Percentiles rank a stretch among this genome's conserved stretches.
Conservation (phyloP, 2,888 invertebrate genomes). For the Synergus gifuensis region DNA sequence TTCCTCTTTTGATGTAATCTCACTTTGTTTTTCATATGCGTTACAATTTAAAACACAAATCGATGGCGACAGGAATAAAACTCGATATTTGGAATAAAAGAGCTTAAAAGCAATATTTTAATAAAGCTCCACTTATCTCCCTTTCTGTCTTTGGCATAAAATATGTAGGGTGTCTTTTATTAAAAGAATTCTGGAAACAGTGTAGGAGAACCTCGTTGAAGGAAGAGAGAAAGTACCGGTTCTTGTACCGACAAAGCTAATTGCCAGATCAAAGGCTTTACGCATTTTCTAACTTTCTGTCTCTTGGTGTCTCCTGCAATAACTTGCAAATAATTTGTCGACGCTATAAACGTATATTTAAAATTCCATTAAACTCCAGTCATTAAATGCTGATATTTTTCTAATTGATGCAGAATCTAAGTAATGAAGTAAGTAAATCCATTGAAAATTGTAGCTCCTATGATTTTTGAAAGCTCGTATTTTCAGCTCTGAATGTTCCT, state of each 20-base stretch:
- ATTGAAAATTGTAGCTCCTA: background rate
- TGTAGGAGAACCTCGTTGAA: background rate
- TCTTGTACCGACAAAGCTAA: slow-evolving; percentile 52
- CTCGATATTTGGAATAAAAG: background rate
- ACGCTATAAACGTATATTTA: background rate
- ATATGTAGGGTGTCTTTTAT: background rate
- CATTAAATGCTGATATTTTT: background rate
- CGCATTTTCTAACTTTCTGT: slow-evolving; percentile 45
- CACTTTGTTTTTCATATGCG: too few relatives aligned
- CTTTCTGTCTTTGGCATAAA: background rate
- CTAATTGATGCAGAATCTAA: background rate
- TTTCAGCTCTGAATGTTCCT: background rate
- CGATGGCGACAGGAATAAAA: background rate
- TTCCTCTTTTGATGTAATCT: too few relatives aligned
- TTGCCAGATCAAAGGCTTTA: slow-evolving; percentile 58
- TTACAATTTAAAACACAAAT: background rate
- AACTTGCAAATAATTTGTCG: background rate
- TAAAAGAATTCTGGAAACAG: background rate
- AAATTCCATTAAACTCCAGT: background rate
- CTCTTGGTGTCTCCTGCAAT: background rate
- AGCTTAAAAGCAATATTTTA: background rate
- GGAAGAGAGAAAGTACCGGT: slow-evolving; percentile 6
- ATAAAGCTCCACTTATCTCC: background rate
- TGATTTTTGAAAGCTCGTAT: background rate
- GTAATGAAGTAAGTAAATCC: background rate